Evolutionary conservation across 2,113 vertebrate species (phyloP), one percentile per base, ranked within the genome.

Genomic region (Pachycephala philippinensis): DNA sequence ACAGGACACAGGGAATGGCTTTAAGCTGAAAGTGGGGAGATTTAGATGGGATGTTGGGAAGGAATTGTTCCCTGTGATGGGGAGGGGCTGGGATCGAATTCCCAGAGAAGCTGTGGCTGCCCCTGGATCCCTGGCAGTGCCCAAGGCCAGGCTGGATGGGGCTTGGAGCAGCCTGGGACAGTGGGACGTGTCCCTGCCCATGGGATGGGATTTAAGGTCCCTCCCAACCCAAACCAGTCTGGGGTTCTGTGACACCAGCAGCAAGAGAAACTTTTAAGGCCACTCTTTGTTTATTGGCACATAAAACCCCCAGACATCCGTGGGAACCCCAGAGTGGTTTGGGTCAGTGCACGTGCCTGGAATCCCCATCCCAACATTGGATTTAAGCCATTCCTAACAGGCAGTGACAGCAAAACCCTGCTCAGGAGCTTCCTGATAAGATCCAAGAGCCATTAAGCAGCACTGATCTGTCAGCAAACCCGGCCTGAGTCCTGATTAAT

Each of bases 1-100:
- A 50, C 44, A 72, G 27, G 3, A 59, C 52, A 16, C 11, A 37
- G 68, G 66, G 68, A 65, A 65, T 65, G 76, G 30, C 13, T 57
- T 15, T 7, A 3, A 11, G 8, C 7, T 76, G 27, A 9, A 3
- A 28, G 28, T 3, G 44, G 44, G 13, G 0, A 33, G 14, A 2
- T 8, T 2, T 59, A 5, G 33, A 22, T 30, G 42, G 20, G 44
- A 49, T 19, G 3, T 14, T 30, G 56, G 47, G 39, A 0, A 39
- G 28, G 15, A 63, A 63, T 72, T 33, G 3, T 3, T 64, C 14
- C 8, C 40, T 54, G 40, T 0, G 4, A 72, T 6, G 33, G 23
- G 23, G 45, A 11, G 14, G n/a, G n/a, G n/a, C 52, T 66, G 61
- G 72, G 2, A 2, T 4, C 4, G 84, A 6, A 2, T 77, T 3